These are phyloP conservation scores for Kuschelorhynchus macadamiae DNA, from an alignment of 2,888 invertebrate genomes.

Conservation along the genomic window DNA sequence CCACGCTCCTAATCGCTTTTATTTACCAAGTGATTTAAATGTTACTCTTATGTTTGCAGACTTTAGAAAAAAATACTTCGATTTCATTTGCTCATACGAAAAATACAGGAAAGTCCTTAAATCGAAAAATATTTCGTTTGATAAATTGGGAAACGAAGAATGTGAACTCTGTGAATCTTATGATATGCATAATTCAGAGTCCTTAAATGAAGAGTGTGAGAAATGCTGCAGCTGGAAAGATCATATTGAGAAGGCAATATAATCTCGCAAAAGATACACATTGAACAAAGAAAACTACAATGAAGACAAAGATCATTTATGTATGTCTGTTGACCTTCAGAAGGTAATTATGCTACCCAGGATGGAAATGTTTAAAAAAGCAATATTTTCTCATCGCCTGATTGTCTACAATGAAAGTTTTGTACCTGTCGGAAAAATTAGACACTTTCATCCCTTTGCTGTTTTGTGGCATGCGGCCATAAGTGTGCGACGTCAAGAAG, in stretches of 20 bases:
- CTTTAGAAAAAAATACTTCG: slow-evolving; percentile 30
- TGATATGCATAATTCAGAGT: slow-evolving; percentile 25
- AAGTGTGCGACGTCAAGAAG: slow-evolving; percentile 34
- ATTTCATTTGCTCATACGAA: slow-evolving; percentile 40
- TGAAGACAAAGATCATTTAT: slow-evolving; percentile 23
- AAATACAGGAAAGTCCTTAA: slow-evolving; percentile 39
- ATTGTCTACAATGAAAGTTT: no score
- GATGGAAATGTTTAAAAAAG: slow-evolving; percentile 29
- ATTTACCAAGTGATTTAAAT: slow-evolving; percentile 41
- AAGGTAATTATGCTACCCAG: slow-evolving; percentile 44
- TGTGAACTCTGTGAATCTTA: slow-evolving; percentile 31
- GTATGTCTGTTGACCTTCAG: slow-evolving; percentile 32
- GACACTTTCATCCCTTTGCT: no score
- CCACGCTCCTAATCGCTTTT: slow-evolving; percentile 39
- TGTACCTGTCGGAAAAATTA: slow-evolving; percentile 41
- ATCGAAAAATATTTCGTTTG: slow-evolving; percentile 11
- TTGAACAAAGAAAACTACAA: slow-evolving; percentile 23
- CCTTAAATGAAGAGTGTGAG: slow-evolving; percentile 33
- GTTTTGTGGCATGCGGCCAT: slow-evolving; percentile 49
- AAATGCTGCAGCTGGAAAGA: slow-evolving; percentile 28
- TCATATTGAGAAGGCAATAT: slow-evolving; percentile 31
- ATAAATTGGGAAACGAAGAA: slow-evolving; percentile 36
- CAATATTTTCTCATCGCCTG: no score
- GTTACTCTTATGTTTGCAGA: slow-evolving; percentile 32
- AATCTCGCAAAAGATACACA: slow-evolving; percentile 23